These are phyloP conservation scores for Leptonema lineaticorne DNA, from an alignment of 1,140 invertebrate species.

Conservation along the genomic window DNA sequence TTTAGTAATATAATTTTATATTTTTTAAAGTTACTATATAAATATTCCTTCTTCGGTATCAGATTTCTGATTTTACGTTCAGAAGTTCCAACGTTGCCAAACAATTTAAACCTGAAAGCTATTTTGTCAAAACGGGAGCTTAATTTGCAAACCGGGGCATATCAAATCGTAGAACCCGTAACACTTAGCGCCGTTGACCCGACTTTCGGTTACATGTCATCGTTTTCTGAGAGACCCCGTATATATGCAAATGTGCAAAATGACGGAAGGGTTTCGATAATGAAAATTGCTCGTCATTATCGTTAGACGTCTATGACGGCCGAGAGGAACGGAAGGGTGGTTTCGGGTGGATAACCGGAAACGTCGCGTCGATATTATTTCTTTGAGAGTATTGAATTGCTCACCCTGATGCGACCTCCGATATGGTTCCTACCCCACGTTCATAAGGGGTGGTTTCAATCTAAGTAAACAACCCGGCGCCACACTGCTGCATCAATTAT, in stretches of 20 bases:
- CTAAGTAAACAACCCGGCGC: conserved; percentile 23
- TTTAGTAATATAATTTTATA: too few species aligned
- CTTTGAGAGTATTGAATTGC: conserved; percentile 1
- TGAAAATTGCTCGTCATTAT: conserved; percentile 7
- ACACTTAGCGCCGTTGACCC: background rate
- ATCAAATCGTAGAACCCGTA: too few species aligned
- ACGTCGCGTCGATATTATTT: background rate
- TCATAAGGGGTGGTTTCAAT: background rate
- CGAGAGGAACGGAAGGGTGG: background rate
- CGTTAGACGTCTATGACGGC: too few species aligned
- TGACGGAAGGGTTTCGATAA: conserved; percentile 5
- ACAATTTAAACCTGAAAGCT: too few species aligned
- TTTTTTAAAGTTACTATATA: too few species aligned
- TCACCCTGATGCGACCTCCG: background rate
- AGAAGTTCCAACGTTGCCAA: too few species aligned
- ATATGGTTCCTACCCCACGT: background rate
- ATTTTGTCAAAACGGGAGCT: background rate
- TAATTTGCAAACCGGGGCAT: background rate
- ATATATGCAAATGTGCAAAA: conserved; percentile 1
- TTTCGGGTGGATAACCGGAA: background rate
- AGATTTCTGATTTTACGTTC: too few species aligned
- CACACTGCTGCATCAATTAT: conserved; percentile 32
- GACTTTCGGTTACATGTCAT: background rate
- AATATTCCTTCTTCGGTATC: too few species aligned
- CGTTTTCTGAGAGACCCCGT: background rate